These are phyloP conservation scores for Molossus molossus DNA, from an alignment of 2,797 vertebrate species.

Conservation along the genomic window DNA sequence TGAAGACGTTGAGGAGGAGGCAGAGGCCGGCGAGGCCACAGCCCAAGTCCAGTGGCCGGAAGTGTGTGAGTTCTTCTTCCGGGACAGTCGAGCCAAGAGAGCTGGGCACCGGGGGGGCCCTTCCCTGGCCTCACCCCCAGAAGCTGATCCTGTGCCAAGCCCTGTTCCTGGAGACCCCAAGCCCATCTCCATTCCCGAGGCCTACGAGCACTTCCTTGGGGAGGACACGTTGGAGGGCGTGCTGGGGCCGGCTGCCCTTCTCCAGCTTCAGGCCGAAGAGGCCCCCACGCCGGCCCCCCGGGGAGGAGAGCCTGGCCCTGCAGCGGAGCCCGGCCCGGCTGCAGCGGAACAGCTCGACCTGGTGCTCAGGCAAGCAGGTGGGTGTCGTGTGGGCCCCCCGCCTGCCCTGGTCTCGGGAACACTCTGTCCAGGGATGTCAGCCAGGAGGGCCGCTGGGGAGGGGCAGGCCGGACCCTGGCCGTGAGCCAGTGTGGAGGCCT, in stretches of 20 bases:
- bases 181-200: slow-evolving; percentile 88
- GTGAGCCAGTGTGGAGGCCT: neutral
- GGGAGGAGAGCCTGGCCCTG: neutral
- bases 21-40: neutral
- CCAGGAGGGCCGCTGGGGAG: neutral
- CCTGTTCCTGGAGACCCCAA: slow-evolving; percentile 31
- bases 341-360: neutral
- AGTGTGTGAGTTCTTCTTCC: slow-evolving; percentile 91
- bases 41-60: slow-evolving; percentile 88
- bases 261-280: neutral
- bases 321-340: neutral
- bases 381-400: neutral
- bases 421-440: slow-evolving; percentile 57
- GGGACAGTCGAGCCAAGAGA: slow-evolving; percentile 68
- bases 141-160: accelerated
- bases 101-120: neutral
- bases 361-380: slow-evolving; percentile 74
- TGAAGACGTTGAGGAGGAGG: slow-evolving; percentile 47
- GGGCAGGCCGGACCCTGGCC: neutral
- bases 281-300: neutral
- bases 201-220: slow-evolving; percentile 91
- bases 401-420: slow-evolving; percentile 40
- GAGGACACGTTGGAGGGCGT: neutral
- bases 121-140: neutral
- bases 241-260: neutral